A percentile compares a stretch with the other conserved stretches of the same genome.
phyloP scores from a whole-genome alignment of 1,140 invertebrate genomes.

The Bombus balteatus region DNA sequence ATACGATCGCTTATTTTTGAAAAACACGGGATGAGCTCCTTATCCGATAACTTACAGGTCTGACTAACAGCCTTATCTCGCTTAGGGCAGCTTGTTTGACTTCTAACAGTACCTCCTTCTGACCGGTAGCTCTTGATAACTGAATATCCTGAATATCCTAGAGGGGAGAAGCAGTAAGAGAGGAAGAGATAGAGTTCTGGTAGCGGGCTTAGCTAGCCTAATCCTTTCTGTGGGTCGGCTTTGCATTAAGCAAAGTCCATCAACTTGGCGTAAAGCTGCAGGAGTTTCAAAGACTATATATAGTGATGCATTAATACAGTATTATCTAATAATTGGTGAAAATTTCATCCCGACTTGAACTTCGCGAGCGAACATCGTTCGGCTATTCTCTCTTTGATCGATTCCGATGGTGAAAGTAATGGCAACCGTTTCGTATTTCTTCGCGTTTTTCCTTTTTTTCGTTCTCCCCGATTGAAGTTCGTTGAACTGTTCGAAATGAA shows the following conservation, averaged over 20 bases:
- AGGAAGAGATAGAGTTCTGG: conserved; percentile 51
- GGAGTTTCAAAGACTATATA: conserved; percentile 39
- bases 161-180: conserved; percentile 15
- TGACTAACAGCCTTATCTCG: conserved; percentile 73
- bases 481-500: conserved; percentile 47
- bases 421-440: neutral
- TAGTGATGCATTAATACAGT: conserved; percentile 14
- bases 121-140: conserved; percentile 80
- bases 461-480: neutral
- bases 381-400: neutral
- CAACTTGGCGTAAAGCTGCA: conserved; percentile 54
- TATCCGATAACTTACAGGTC: conserved; percentile 62
- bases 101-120: conserved; percentile 77
- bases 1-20: conserved; percentile 66
- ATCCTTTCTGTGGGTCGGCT: conserved; percentile 75
- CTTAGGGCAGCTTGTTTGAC: conserved; percentile 78
- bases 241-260: conserved; percentile 69
- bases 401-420: neutral
- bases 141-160: conserved; percentile 69
- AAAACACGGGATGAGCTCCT: conserved; percentile 44
- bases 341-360: neutral
- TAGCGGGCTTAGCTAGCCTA: conserved; percentile 71
- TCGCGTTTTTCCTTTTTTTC: neutral
- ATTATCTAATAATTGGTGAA: conserved; percentile 20
- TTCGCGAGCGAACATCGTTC: neutral